Base-by-base conservation (phyloP, 2,888 invertebrate genomes). In the Melangyna quadrimaculata region DNA sequence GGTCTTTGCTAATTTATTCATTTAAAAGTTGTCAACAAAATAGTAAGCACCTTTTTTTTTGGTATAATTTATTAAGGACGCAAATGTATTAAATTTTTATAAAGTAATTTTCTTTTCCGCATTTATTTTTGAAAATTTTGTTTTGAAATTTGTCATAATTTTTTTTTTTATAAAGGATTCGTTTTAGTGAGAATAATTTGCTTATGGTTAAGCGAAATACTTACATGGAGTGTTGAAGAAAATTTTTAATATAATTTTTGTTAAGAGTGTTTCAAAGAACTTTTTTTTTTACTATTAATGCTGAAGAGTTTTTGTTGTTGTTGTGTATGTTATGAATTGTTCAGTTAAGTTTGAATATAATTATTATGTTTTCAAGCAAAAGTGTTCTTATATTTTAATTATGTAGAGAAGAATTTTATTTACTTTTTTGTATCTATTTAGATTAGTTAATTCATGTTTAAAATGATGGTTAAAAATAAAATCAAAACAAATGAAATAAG, bases 1-100 rank as follows among this genome's bases (percentile, higher is more conserved):
- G 77, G 48, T 51, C 19, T 65, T 70, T 67, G 59, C 65, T 75
- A 69, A 59, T 32, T 61, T 35, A 9, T 77, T 69, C 32, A 29
- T 67, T 48, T 14, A 69, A 19, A 17, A 40, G 32, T 27, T 70
- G 27, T 48, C 19, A 29, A 40, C 53, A 65, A 57, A 17, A 65
- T n/a, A 61, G 61, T 72, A 48, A 45, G 57, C 37, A 63, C 51
- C 40, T 40, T 61, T 19, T 57, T 48, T 70, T 19, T n/a, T n/a
- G n/a, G n/a, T n/a, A n/a, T n/a, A n/a, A 40, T 29, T 24, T 43
- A 37, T 74, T 51, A 17, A 77, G 86, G 86, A 86, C 86, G 86
- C 86, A 86, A 40, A 84, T 80, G 72, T 35, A 84, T 73, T 73
- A 27, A 53, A 78, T 74, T 80, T 57, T 27, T 22, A 55, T 40